Base-by-base conservation (phyloP, 2,888 invertebrate genomes). In the Euzophera pinguis region DNA sequence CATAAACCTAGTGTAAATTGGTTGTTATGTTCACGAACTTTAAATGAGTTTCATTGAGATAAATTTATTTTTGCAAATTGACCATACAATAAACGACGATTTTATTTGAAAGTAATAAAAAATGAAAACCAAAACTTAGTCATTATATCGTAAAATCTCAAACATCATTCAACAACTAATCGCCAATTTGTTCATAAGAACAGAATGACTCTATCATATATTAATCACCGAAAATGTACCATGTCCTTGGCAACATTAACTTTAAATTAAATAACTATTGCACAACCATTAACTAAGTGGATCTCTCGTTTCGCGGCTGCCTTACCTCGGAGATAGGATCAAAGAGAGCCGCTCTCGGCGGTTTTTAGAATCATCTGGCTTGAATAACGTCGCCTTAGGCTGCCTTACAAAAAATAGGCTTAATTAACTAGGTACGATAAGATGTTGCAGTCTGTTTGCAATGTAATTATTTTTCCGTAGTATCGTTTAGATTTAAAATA, bases 311-410 rank as follows among this genome's bases (percentile, higher is more conserved):
- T 70, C 61, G 65, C 65, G 61, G 65, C 64, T 60, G 60, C 64
- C 57, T 61, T 63, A 63, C 58, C 62, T 63, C 62, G 53, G 60
- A 62, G 22, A 59, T 60, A 62, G 53, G 65, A 65, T 78, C 79
- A 82, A 82, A 82, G 77, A 67, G 59, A 13, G 75, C 83, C 81
- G 81, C 75, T 27, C 65, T 66, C 62, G 47, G 72, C 22, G 74
- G 75, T 81, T 82, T 79, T 81, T 81, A 75, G 70, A 61, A 64
- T 65, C 60, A 65, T 62, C 56, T 68, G 64, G 67, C 71, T 75
- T 75, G 70, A 75, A 75, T 70, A 71, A 76, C 69, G 69, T 65
- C 62, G 71, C 73, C 73, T 70, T 65, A 71, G 74, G 77, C 71
- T 63, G 62, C 63, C 58, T 57, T 61, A 58, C 60, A 64, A 65